Evolutionary conservation across 2,113 vertebrate genomes (phyloP).

Genomic region (Anseranas semipalmata): DNA sequence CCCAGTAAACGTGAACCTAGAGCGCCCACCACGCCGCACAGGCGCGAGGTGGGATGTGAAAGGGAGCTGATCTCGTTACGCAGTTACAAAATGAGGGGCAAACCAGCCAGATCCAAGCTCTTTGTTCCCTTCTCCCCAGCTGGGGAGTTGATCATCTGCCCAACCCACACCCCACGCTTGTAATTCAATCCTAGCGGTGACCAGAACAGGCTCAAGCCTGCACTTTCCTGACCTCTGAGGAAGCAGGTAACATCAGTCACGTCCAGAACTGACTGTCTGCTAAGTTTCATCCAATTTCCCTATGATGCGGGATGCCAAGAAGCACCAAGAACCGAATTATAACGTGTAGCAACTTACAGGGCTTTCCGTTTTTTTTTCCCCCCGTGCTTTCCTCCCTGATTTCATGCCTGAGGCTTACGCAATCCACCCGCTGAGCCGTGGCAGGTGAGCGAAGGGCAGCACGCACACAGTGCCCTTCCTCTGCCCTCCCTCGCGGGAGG

Average conservation of each 20-base stretch:
- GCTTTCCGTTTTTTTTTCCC: not conserved
- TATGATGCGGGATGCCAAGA: not conserved
- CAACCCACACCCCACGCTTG: not conserved
- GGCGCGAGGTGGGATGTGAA: not conserved
- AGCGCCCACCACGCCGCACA: not conserved
- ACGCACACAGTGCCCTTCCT: not conserved
- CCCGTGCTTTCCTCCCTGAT: not conserved
- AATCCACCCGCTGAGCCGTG: constrained; percentile 4
- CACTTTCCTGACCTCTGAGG: not conserved
- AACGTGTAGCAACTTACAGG: not conserved
- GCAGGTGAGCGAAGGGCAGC: not conserved
- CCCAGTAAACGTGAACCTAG: not conserved
- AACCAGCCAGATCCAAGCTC: not conserved
- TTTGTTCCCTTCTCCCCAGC: not conserved
- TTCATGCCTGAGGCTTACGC: not conserved
- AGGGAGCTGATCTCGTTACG: not conserved
- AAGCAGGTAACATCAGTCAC: not conserved
- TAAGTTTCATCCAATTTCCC: not conserved
- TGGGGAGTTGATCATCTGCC: not conserved
- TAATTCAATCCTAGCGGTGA: not conserved
- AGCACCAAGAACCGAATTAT: not conserved
- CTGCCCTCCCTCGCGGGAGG: not conserved
- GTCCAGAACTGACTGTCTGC: not conserved
- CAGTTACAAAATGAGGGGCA: not conserved
- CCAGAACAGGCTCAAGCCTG: not conserved